These are phyloP conservation scores for Acrobasis suavella DNA, from an alignment of 2,888 invertebrate species.

Conservation along the genomic window DNA sequence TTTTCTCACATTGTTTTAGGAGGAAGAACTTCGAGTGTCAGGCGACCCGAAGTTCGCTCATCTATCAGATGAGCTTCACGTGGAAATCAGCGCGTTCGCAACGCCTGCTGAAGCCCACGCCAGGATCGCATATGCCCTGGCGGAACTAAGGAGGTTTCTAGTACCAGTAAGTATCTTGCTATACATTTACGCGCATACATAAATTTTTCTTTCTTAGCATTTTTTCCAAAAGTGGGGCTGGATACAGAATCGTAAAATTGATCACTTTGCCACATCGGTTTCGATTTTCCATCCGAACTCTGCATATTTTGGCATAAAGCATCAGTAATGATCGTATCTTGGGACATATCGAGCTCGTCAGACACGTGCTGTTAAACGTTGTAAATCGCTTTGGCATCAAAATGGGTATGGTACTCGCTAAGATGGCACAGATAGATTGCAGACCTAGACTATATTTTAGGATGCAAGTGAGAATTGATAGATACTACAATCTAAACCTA, in stretches of 20 bases:
- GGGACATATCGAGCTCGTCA: slow-evolving; percentile 2
- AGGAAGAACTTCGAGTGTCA: slow-evolving; percentile 94
- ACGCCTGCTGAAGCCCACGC: slow-evolving; percentile 95
- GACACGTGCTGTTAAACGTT: neutral
- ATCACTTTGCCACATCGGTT: too few species aligned
- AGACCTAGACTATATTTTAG: neutral
- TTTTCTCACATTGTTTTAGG: slow-evolving; percentile 85
- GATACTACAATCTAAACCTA: neutral
- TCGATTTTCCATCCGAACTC: too few species aligned
- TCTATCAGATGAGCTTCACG: slow-evolving; percentile 94
- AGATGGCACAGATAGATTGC: neutral
- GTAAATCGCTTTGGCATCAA: slow-evolving; percentile 10
- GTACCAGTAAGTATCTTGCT: slow-evolving; percentile 85
- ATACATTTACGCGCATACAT: too few species aligned
- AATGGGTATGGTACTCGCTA: slow-evolving; percentile 2
- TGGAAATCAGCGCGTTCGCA: slow-evolving; percentile 95
- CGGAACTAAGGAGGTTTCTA: slow-evolving; percentile 90
- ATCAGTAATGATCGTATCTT: neutral
- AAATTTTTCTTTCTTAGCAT: too few species aligned
- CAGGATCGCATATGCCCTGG: slow-evolving; percentile 90
- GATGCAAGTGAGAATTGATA: neutral
- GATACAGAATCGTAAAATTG: too few species aligned
- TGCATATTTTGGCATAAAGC: neutral
- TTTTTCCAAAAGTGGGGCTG: too few species aligned
- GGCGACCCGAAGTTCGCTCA: slow-evolving; percentile 97